Conservation (phyloP, 2,113 vertebrate species). For the Oncorhynchus kisutch region DNA sequence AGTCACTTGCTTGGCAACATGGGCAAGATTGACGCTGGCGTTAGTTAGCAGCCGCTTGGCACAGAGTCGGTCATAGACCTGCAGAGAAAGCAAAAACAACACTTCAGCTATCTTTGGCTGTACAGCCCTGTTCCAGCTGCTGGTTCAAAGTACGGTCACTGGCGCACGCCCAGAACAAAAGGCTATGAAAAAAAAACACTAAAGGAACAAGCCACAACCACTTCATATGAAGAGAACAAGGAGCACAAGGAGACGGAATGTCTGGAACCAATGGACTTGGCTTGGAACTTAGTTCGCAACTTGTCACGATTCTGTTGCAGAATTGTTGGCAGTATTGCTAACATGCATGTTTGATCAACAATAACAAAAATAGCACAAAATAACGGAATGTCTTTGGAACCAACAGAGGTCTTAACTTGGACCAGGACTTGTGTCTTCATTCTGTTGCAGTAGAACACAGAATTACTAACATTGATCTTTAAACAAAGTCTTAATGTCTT, state of each 20-base stretch:
- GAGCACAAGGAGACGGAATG: conserved; percentile 57
- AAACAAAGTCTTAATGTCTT: too few relatives aligned
- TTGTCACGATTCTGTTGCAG: conserved; percentile 21
- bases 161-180: conserved; percentile 63
- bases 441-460: too few relatives aligned
- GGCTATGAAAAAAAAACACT: conserved; percentile 26
- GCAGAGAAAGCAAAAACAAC: conserved; percentile 25
- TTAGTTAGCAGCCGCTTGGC: neutral
- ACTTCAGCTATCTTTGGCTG: conserved; percentile 71
- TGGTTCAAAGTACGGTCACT: conserved; percentile 82
- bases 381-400: neutral
- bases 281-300: conserved; percentile 6
- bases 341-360: too few relatives aligned
- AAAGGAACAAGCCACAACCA: conserved; percentile 56
- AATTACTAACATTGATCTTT: too few relatives aligned
- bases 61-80: neutral
- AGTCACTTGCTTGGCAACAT: neutral
- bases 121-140: conserved; percentile 67
- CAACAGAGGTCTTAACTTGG: too few relatives aligned
- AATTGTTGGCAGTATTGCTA: neutral
- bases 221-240: conserved; percentile 46
- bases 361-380: too few relatives aligned
- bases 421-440: too few relatives aligned
- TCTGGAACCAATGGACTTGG: conserved; percentile 47
- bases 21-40: neutral